Base-by-base conservation (phyloP, 2,888 invertebrate species). In the Drosophila affinis region DNA sequence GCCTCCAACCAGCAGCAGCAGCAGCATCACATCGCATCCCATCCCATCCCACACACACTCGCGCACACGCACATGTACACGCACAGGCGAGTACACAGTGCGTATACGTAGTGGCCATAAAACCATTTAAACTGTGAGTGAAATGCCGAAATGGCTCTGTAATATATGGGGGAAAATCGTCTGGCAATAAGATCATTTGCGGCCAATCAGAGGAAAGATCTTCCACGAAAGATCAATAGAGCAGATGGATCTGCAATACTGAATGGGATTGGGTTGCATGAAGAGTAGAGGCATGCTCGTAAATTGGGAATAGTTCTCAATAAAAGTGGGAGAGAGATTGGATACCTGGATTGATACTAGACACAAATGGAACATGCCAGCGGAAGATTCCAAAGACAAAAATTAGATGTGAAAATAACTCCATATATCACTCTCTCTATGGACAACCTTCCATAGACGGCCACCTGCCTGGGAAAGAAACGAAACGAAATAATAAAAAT, bases 31-130 rank as follows among this genome's bases (percentile, higher is more conserved):
- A 32, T 9, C 32, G 9, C 29, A 29, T 2, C 34, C 39, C 39
- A 39, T 39, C 14, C 39, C 24, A 24, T 4, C 3, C n/a, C 9
- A 32, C n/a, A n/a, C 14, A 9, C 5, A 7, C 61, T 49, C 51
- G 75, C 70, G 49, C 72, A 78, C 39, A 14, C 14, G 46, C 59
- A 78, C 39, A 14, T 6, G 46, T 56, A 47, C 51, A 71, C 70
- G 49, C 72, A 78, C 39, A 14, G 14, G 46, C 53, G 77, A 2
- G 39, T 39, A 39, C 39, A 70, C 82, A 69, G 34, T 65, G 68
- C 85, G 79, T 79, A 79, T 82, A 65, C 70, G 76, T 68, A 79
- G 79, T 82, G 67, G 59, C 65, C 65, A 51, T 56, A 49, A 64
- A 49, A 18, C 32, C 65, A 45, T 64, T 64, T 65, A 64, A 65